phyloP scores from a whole-genome alignment of 64 coral and sea anemone species.

The Pachyseris speciosa region DNA sequence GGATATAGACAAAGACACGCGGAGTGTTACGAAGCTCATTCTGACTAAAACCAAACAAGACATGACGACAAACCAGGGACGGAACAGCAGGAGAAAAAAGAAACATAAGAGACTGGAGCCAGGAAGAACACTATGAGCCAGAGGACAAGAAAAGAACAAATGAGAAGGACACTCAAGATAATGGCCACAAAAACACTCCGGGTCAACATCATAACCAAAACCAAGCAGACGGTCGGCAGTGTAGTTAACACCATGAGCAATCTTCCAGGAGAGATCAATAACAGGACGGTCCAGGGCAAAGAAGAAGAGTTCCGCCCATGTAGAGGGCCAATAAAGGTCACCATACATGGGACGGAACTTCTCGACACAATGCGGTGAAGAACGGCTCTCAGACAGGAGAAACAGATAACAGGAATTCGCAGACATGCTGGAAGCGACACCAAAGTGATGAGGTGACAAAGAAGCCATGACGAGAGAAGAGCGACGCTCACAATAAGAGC shows the following conservation, averaged over 20 bases:
- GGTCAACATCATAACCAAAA: neutral
- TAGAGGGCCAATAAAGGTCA: neutral
- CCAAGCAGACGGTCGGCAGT: neutral
- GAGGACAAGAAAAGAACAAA: constrained; percentile 26
- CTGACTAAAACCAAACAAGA: constrained; percentile 19
- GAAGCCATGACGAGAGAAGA: neutral
- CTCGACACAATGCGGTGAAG: neutral
- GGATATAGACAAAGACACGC: neutral
- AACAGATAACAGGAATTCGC: neutral
- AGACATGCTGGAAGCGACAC: neutral
- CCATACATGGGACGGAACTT: neutral
- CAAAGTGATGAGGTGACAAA: neutral
- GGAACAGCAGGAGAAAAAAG: neutral
- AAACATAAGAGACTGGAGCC: neutral
- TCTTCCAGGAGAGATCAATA: neutral
- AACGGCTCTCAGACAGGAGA: neutral
- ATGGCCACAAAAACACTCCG: neutral
- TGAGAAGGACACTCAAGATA: neutral
- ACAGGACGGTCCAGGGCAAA: neutral
- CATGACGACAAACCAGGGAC: neutral
- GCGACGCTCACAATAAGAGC: neutral
- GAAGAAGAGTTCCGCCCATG: neutral
- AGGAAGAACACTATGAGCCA: constrained; percentile 16
- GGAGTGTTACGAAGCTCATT: neutral
- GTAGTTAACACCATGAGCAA: neutral